Evolutionary conservation across 1,140 invertebrate species (phyloP).

Genomic region (Lordiphosa clarofinis): DNA sequence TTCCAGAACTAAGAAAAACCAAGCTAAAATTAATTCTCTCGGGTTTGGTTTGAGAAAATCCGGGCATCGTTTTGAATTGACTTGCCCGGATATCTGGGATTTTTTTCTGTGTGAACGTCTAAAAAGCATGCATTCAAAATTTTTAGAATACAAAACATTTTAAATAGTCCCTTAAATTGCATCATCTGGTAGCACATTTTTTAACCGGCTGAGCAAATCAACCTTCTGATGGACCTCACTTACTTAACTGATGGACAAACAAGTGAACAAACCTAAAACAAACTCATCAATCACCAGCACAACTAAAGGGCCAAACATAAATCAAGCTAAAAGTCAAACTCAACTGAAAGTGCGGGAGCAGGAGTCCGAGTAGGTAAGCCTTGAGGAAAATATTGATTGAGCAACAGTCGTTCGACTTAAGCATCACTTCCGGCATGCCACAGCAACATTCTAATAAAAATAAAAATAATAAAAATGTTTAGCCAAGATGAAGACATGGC

Average conservation of each 20-base stretch:
- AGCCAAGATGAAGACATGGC: slow-evolving; percentile 18
- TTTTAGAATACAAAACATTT: too few species aligned
- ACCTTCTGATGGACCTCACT: slow-evolving; percentile 5
- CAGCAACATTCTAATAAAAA: slow-evolving; percentile 27
- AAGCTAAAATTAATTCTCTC: too few species aligned
- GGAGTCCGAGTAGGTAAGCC: slow-evolving; percentile 16
- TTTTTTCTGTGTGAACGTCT: too few species aligned
- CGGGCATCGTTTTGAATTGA: too few species aligned
- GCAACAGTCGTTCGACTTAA: slow-evolving; percentile 46
- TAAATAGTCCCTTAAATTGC: too few species aligned
- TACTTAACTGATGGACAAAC: slow-evolving; percentile 25
- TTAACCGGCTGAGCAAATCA: slow-evolving; percentile 43
- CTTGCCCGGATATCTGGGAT: too few species aligned
- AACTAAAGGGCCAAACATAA: slow-evolving; percentile 50
- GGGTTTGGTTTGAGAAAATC: too few species aligned
- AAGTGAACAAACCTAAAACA: slow-evolving; percentile 27
- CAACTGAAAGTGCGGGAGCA: slow-evolving; percentile 2
- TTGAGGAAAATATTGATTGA: slow-evolving; percentile 39
- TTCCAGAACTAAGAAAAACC: too few species aligned
- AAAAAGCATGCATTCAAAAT: too few species aligned
- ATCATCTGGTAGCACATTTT: slow-evolving; percentile 17
- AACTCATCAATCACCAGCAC: slow-evolving; percentile 63
- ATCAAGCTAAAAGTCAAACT: slow-evolving; percentile 54
- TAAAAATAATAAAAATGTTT: slow-evolving; percentile 55
- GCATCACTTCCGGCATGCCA: slow-evolving; percentile 45